Evolutionary conservation across 1,140 invertebrate genomes (phyloP), one percentile per base, ranked within the genome.

Genomic region (Pogonomyrmex californicus): DNA sequence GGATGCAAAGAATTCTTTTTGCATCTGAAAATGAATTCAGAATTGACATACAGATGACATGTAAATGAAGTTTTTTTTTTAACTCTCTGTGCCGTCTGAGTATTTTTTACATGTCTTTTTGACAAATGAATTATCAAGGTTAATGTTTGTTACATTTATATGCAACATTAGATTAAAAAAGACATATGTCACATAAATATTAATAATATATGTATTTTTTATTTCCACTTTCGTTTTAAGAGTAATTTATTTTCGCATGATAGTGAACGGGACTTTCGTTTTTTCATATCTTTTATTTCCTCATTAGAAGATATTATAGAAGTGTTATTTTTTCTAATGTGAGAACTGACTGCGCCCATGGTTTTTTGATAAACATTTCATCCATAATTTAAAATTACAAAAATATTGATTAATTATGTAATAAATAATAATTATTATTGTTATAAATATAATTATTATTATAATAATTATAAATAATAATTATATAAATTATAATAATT

Each of bases 341-440:
- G 30, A 14, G 12, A 70, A 70, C 1, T 70, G 36, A 17, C 7
- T n/a, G 0, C 23, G n/a, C 2, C 41, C 41, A 70, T 4, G 41
- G 66, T 49, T 47, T 70, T 44, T 70, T 70, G 10, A 0, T 33
- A 10, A 70, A 70, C 23, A 70, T 70, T 70, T 70, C 66, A 47
- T 70, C 10, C 65, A 47, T 68, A 68, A 68, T 7, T 12, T 70
- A 9, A 4, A 68, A 68, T 38, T 66, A 66, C 17, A 66, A 66
- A 66, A 66, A 66, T 44, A 38, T 65, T 65, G 14, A 44, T 44
- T 47, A 38, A 65, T 65, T 65, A 38, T 6, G 38, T 41, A 65
- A 38, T 41, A 23, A 41, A 62, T n/a, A 41, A 41, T 23, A 23
- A 23, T 23, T 23, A 23, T 23, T 23, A 23, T 23, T 23, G 23